phyloP scores from a whole-genome alignment of 2,888 invertebrate genomes.

The Proisotoma minuta region DNA sequence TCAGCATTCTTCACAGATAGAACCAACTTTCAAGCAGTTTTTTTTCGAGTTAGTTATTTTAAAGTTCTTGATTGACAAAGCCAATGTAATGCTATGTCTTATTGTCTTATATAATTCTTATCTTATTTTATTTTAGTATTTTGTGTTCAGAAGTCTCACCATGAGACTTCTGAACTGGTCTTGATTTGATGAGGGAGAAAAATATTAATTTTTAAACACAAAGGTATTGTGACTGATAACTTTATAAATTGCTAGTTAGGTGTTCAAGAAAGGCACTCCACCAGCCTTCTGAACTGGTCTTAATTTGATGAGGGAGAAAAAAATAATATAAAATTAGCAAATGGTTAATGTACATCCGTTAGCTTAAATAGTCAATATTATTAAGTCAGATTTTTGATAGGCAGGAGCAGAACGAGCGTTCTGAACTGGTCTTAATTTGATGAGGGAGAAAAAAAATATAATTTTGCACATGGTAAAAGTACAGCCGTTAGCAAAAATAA shows the following conservation, averaged over 20 bases:
- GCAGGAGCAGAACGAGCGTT: background rate
- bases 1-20: too few relatives aligned
- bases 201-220: too few relatives aligned
- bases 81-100: too few relatives aligned
- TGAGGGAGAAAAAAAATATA: background rate
- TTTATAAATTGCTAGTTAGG: background rate
- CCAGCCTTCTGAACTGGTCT: conserved; percentile 1
- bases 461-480: background rate
- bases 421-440: conserved; percentile 9
- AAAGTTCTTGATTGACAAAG: too few relatives aligned
- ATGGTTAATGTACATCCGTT: background rate
- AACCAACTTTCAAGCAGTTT: too few relatives aligned
- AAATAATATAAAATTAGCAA: background rate
- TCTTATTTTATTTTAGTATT: too few relatives aligned
- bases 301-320: conserved; percentile 1
- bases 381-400: background rate
- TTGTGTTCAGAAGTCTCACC: too few relatives aligned
- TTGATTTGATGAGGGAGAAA: conserved; percentile 1
- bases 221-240: too few relatives aligned
- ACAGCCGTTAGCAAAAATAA: background rate
- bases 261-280: background rate
- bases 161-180: conserved; percentile 2
- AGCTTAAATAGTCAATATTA: background rate
- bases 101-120: too few relatives aligned
- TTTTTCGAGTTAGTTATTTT: too few relatives aligned